Percentiles rank a stretch among this genome's conserved stretches.
phyloP scores from a whole-genome alignment of 2,113 vertebrate species.

The Odontesthes bonariensis region DNA sequence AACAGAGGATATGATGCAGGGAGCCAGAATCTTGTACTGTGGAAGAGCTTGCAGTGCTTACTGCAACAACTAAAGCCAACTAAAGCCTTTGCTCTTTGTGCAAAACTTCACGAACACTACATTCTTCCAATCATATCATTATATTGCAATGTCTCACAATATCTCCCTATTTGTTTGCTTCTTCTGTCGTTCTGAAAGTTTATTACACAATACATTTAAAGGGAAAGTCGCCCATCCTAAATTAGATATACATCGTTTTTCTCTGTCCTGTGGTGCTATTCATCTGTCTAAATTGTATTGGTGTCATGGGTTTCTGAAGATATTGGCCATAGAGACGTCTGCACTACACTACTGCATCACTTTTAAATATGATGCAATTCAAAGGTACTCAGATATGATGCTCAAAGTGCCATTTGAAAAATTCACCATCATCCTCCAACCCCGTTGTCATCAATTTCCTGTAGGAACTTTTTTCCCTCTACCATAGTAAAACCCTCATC shows the following conservation, averaged over 20 bases:
- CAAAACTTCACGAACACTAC: not conserved
- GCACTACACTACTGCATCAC: too few relatives aligned
- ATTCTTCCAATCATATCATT: not conserved
- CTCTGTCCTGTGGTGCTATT: not conserved
- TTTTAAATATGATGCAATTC: too few relatives aligned
- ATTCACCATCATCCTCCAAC: too few relatives aligned
- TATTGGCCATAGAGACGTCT: not conserved
- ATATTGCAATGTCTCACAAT: not conserved
- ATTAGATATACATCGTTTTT: not conserved
- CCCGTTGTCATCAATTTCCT: too few relatives aligned
- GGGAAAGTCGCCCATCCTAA: not conserved
- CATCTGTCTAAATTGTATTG: not conserved
- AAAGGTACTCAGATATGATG: too few relatives aligned
- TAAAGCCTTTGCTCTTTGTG: not conserved
- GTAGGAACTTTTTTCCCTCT: too few relatives aligned
- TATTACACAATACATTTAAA: slow-evolving; percentile 1
- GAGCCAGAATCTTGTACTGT: slow-evolving; percentile 23
- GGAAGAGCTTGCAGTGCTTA: slow-evolving; percentile 24
- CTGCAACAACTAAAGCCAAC: slow-evolving; percentile 1
- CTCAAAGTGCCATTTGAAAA: too few relatives aligned
- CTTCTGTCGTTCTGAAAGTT: not conserved
- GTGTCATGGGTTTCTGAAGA: not conserved
- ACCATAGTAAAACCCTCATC: too few relatives aligned
- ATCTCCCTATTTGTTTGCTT: not conserved
- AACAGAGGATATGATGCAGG: slow-evolving; percentile 41